Conservation (phyloP, 2,113 vertebrate species). For the Paralichthys olivaceus region DNA sequence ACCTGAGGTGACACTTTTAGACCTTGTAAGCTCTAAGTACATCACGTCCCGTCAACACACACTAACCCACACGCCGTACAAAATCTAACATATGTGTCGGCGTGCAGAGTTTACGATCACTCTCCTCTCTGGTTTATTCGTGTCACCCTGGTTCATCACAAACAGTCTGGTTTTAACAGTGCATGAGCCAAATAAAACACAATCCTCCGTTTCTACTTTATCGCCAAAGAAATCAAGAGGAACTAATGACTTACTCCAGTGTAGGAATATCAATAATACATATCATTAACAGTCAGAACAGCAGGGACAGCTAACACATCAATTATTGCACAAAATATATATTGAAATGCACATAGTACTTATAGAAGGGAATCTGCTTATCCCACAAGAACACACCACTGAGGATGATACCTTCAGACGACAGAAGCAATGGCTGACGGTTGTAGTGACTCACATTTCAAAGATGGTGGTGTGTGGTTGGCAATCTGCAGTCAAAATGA, state of each 20-base stretch:
- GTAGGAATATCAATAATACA: slow-evolving; percentile 51
- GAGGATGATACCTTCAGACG: slow-evolving; percentile 29
- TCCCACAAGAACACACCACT: slow-evolving; percentile 1
- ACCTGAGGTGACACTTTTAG: slow-evolving; percentile 74
- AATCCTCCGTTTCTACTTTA: slow-evolving; percentile 47
- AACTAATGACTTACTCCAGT: slow-evolving; percentile 37
- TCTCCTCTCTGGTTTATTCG: slow-evolving; percentile 7
- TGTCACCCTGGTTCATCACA: slow-evolving; percentile 58
- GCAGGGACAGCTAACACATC: slow-evolving; percentile 57
- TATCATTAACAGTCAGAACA: slow-evolving; percentile 74
- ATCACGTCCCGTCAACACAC: slow-evolving; percentile 33
- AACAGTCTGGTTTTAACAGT: slow-evolving; percentile 83
- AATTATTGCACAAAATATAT: slow-evolving; percentile 77
- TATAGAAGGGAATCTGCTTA: slow-evolving; percentile 7
- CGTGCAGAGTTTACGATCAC: not conserved
- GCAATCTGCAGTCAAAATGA: slow-evolving; percentile 25
- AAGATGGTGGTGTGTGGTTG: slow-evolving; percentile 7
- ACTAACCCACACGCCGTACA: not conserved
- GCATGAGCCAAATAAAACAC: slow-evolving; percentile 76
- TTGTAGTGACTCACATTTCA: slow-evolving; percentile 29
- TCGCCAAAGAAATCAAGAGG: slow-evolving; percentile 46
- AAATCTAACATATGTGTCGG: slow-evolving; percentile 2
- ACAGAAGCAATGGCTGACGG: slow-evolving; percentile 22
- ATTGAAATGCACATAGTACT: slow-evolving; percentile 51
- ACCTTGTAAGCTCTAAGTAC: slow-evolving; percentile 69